Percentiles rank a stretch among this genome's conserved stretches.
phyloP scores from a whole-genome alignment of 2,113 vertebrate genomes.

The Apeltes quadracus region DNA sequence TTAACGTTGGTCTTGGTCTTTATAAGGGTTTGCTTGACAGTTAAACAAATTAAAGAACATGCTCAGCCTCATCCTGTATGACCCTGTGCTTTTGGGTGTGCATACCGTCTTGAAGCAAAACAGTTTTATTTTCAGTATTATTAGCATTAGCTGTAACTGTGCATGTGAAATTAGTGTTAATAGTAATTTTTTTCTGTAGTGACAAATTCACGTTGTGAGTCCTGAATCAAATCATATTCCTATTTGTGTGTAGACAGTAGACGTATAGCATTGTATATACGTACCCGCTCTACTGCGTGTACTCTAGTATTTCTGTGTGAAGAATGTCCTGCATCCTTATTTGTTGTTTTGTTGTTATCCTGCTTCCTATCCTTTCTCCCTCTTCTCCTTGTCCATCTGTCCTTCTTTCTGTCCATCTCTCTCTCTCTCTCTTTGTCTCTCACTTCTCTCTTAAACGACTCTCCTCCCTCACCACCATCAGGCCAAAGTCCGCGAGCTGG shows the following conservation, averaged over 20 bases:
- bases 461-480: slow-evolving; percentile 63
- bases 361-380: slow-evolving; percentile 16
- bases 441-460: slow-evolving; percentile 18
- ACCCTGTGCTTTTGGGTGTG: slow-evolving; percentile 57
- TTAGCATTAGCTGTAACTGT: slow-evolving; percentile 46
- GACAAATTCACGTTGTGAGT: slow-evolving; percentile 24
- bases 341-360: slow-evolving; percentile 23
- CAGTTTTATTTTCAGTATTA: slow-evolving; percentile 20
- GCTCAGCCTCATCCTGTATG: slow-evolving; percentile 20
- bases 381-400: slow-evolving; percentile 5
- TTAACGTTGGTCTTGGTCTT: slow-evolving; percentile 41
- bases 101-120: slow-evolving; percentile 31
- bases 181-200: slow-evolving; percentile 42
- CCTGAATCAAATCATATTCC: slow-evolving; percentile 16
- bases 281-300: slow-evolving; percentile 16
- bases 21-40: slow-evolving; percentile 6
- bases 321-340: slow-evolving; percentile 13
- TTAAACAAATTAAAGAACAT: slow-evolving; percentile 21
- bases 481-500: slow-evolving; percentile 95
- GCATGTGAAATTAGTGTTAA: slow-evolving; percentile 58
- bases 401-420: not conserved
- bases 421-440: not conserved
- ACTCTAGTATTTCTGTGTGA: slow-evolving; percentile 29
- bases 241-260: slow-evolving; percentile 38
- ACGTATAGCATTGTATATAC: slow-evolving; percentile 9